Conservation (phyloP, 2,888 invertebrate species). For the Craniophora ligustri region DNA sequence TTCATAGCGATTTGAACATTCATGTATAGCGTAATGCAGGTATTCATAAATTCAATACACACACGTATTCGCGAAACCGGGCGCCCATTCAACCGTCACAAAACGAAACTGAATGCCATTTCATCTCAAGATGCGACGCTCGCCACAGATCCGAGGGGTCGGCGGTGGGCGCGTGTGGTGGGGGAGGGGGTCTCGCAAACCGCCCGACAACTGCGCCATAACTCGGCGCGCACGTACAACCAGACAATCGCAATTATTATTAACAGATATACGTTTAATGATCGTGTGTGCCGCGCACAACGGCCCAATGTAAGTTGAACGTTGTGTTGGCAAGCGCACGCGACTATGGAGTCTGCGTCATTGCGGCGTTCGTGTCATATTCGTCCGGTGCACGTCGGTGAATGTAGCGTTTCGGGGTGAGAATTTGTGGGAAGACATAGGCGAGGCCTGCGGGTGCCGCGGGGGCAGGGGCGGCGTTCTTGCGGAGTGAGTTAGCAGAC, state of each 20-base stretch:
- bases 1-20: slow-evolving; percentile 38
- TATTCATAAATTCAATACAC: slow-evolving; percentile 63
- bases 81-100: slow-evolving; percentile 80
- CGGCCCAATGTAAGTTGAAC: slow-evolving; percentile 66
- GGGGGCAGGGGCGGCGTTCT: slow-evolving; percentile 61
- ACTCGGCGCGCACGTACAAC: slow-evolving; percentile 83
- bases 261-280: slow-evolving; percentile 85
- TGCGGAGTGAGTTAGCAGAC: slow-evolving; percentile 75
- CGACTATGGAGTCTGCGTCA: slow-evolving; percentile 71
- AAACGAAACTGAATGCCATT: slow-evolving; percentile 80
- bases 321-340: slow-evolving; percentile 59
- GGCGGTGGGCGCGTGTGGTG: slow-evolving; percentile 58
- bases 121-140: slow-evolving; percentile 78
- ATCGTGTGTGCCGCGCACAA: slow-evolving; percentile 74
- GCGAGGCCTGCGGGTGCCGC: slow-evolving; percentile 47
- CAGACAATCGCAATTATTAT: slow-evolving; percentile 87
- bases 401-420: slow-evolving; percentile 71
- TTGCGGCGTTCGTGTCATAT: slow-evolving; percentile 68
- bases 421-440: slow-evolving; percentile 72
- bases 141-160: slow-evolving; percentile 68
- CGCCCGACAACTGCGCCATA: slow-evolving; percentile 83
- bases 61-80: slow-evolving; percentile 65
- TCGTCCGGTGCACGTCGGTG: slow-evolving; percentile 61
- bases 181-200: slow-evolving; percentile 56
- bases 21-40: slow-evolving; percentile 52